Conservation (phyloP, 2,797 vertebrate genomes). For the Crenuchus spilurus region DNA sequence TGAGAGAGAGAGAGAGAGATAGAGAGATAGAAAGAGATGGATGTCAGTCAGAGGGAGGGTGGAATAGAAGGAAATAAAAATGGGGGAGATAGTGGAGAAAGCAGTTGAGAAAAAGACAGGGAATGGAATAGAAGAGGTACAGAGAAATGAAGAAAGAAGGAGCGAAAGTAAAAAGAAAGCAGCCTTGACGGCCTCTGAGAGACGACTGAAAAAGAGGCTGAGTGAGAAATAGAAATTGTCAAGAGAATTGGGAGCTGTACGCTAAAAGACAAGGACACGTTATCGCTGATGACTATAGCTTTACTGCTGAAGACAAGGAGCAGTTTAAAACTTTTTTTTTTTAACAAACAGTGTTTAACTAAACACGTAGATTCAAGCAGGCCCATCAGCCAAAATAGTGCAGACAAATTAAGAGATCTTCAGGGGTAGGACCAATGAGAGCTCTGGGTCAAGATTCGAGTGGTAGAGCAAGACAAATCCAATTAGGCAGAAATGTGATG, state of each 20-base stretch:
- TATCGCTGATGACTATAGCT: constrained; percentile 1
- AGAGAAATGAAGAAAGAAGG: constrained; percentile 1
- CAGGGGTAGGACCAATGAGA: not conserved
- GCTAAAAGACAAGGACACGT: constrained; percentile 32
- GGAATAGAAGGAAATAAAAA: not conserved
- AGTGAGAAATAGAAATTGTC: constrained; percentile 57
- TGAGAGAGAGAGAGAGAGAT: not conserved
- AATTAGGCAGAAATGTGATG: constrained; percentile 43
- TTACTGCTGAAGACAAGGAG: not conserved
- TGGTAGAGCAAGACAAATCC: constrained; percentile 34
- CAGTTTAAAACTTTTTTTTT: not conserved
- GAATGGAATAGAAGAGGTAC: constrained; percentile 1
- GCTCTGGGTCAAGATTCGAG: constrained; percentile 29
- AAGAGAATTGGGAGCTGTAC: constrained; percentile 44
- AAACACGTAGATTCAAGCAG: not conserved
- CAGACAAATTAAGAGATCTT: not conserved
- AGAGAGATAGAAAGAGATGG: not conserved
- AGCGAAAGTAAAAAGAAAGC: constrained; percentile 29
- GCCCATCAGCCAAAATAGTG: not conserved
- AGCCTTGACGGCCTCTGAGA: constrained; percentile 35
- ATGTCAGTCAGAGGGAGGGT: not conserved
- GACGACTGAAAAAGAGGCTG: constrained; percentile 46
- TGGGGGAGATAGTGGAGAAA: not conserved
- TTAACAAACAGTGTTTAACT: not conserved
- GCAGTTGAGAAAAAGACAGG: not conserved